Conservation (phyloP, 2,888 invertebrate genomes). For the Oxystoma pomonae region DNA sequence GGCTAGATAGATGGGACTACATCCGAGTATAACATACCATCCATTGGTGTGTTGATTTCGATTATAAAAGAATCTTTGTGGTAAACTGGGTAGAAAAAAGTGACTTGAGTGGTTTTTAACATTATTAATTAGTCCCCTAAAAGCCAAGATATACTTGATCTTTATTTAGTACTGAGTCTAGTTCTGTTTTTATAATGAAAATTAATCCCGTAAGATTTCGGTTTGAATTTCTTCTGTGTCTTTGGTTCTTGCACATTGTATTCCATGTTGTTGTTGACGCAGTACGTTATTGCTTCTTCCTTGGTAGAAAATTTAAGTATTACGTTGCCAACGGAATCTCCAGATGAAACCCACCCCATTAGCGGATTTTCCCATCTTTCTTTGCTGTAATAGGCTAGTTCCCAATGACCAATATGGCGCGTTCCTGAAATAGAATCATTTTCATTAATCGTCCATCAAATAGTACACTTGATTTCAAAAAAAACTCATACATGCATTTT, state of each 20-base stretch:
- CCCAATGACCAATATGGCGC: slow-evolving; percentile 25
- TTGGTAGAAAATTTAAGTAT: slow-evolving; percentile 67
- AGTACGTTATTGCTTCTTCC: slow-evolving; percentile 83
- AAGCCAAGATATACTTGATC: too few relatives aligned
- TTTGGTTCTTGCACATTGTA: slow-evolving; percentile 76
- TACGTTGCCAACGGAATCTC: slow-evolving; percentile 87
- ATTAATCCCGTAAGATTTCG: slow-evolving; percentile 85
- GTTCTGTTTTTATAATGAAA: slow-evolving; percentile 91
- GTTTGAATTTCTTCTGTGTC: slow-evolving; percentile 54
- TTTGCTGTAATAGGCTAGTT: slow-evolving; percentile 31
- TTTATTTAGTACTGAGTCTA: slow-evolving; percentile 84
- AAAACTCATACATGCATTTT: too few relatives aligned
- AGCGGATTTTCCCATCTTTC: slow-evolving; percentile 63
- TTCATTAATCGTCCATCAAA: too few relatives aligned
- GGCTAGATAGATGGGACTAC: too few relatives aligned
- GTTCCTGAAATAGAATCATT: slow-evolving; percentile 23
- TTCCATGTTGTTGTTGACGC: slow-evolving; percentile 86
- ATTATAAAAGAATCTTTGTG: too few relatives aligned
- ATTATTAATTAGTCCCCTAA: too few relatives aligned
- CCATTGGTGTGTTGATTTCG: too few relatives aligned
- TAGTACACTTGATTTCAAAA: too few relatives aligned
- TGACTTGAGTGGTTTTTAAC: too few relatives aligned
- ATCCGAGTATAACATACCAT: too few relatives aligned
- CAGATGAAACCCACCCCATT: slow-evolving; percentile 94
- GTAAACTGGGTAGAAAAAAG: too few relatives aligned